Evolutionary conservation across 2,113 vertebrate genomes (phyloP).

Genomic region (Sigmodon hispidus): DNA sequence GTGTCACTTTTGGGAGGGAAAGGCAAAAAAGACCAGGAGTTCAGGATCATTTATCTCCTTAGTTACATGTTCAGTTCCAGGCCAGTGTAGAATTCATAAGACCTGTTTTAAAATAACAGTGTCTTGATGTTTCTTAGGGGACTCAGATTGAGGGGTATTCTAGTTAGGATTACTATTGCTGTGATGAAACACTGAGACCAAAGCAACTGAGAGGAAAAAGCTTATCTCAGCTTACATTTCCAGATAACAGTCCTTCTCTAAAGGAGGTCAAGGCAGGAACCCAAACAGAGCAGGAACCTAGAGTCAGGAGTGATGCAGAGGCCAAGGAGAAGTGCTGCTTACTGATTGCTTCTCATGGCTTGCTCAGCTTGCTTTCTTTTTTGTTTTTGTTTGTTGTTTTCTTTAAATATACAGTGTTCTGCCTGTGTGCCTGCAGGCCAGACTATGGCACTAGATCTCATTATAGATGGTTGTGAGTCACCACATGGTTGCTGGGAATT

Average conservation of each 20-base stretch:
- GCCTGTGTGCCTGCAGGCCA: too few species aligned
- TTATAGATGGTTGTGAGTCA: too few species aligned
- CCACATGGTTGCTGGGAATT: too few species aligned
- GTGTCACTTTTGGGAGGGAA: too few species aligned
- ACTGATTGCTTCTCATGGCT: neutral
- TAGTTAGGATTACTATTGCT: neutral
- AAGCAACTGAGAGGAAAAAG: neutral
- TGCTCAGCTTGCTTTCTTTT: neutral
- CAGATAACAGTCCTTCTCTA: neutral
- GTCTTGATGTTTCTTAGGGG: neutral
- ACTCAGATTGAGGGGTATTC: conserved; percentile 1
- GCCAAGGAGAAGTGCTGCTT: neutral
- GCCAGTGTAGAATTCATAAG: neutral
- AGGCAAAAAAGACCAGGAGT: neutral
- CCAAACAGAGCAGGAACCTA: neutral
- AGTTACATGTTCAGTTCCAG: neutral
- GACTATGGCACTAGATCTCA: too few species aligned
- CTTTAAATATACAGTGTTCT: too few species aligned
- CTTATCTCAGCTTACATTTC: neutral
- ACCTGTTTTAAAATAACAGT: neutral
- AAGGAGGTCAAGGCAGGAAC: neutral
- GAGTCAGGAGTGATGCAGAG: neutral
- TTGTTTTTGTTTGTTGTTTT: neutral
- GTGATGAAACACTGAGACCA: neutral
- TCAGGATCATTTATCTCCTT: neutral